These are phyloP conservation scores for Petrolisthes manimaculis DNA, from an alignment of 2,888 invertebrate species.

Conservation along the genomic window DNA sequence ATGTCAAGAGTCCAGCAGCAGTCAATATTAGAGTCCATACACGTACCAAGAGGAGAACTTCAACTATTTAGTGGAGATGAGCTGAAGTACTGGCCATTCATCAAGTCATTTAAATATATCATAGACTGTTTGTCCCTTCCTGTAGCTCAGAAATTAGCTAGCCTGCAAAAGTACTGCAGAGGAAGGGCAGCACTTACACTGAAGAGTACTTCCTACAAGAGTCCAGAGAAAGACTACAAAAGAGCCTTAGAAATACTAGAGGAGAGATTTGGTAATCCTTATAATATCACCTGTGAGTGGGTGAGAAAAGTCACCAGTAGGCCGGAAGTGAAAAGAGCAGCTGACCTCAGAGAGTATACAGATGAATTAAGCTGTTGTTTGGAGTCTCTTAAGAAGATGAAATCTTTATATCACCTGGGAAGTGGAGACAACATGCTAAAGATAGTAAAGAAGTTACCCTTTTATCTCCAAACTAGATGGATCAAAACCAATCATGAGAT, in stretches of 20 bases:
- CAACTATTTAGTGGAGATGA: conserved; percentile 24
- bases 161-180: conserved; percentile 14
- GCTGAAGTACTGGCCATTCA: conserved; percentile 24
- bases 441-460: conserved; percentile 32
- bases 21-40: conserved; percentile 20
- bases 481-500: conserved; percentile 21
- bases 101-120: conserved; percentile 29
- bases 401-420: conserved; percentile 19
- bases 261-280: conserved; percentile 26
- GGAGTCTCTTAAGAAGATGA: conserved; percentile 28
- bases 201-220: conserved; percentile 29
- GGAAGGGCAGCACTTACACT: conserved; percentile 15
- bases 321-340: conserved; percentile 25
- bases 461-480: conserved; percentile 34
- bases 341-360: conserved; percentile 26
- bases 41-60: conserved; percentile 25
- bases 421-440: conserved; percentile 41
- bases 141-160: conserved; percentile 18
- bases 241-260: conserved; percentile 31
- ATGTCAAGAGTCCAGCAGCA: conserved; percentile 18
- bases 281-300: conserved; percentile 16
- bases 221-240: background rate
- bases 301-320: conserved; percentile 33
- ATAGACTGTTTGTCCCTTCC: conserved; percentile 11
- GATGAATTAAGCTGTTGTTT: conserved; percentile 30